Evolutionary conservation across 2,797 vertebrate genomes (phyloP).

Genomic region (Synanceia verrucosa): DNA sequence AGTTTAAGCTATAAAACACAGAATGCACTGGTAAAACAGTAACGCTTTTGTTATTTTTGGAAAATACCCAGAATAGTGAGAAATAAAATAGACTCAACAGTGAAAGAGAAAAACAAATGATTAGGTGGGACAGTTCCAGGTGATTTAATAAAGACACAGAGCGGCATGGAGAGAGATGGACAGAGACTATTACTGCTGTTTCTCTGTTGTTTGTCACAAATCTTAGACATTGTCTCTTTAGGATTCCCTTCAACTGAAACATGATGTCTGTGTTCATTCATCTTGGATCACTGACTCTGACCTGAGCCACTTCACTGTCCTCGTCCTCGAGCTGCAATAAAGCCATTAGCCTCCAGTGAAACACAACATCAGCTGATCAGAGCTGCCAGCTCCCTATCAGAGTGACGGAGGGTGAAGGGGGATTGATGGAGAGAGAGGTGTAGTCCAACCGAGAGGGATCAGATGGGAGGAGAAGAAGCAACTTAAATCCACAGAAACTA

Average conservation of each 20-base stretch:
- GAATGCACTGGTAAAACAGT: neutral
- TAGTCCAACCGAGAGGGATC: neutral
- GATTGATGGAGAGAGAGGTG: neutral
- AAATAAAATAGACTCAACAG: neutral
- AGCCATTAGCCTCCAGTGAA: neutral
- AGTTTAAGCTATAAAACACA: neutral
- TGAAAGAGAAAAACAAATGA: neutral
- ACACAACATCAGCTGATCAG: neutral
- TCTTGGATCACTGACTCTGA: neutral
- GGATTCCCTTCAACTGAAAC: neutral
- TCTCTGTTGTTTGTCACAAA: too few relatives aligned
- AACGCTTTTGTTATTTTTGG: neutral
- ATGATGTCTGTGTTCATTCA: slow-evolving; percentile 4
- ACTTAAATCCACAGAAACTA: neutral
- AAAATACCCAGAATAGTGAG: neutral
- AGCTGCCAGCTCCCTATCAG: slow-evolving; percentile 1
- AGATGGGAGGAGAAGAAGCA: slow-evolving; percentile 4
- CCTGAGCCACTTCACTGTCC: neutral
- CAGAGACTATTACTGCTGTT: neutral
- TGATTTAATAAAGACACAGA: neutral
- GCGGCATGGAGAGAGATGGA: neutral
- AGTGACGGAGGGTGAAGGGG: neutral
- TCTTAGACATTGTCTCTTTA: neutral
- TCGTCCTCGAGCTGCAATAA: neutral
- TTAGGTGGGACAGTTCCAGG: neutral